Evolutionary conservation across 64 coral and sea anemone species (phyloP), one percentile per base, ranked within the genome.

Genomic region (Astreopora myriophthalma): DNA sequence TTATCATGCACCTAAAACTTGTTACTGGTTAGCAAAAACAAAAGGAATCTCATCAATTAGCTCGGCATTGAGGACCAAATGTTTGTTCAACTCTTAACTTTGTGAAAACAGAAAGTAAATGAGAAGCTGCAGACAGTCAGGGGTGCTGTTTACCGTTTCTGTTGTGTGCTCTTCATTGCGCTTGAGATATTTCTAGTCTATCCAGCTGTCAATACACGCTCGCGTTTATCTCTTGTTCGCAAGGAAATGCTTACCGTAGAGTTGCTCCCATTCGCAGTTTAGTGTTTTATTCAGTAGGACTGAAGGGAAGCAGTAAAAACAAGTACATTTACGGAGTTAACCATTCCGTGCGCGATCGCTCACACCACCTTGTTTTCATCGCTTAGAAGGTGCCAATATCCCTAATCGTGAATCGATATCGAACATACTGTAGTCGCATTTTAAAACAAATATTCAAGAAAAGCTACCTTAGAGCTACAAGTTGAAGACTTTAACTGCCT

Each of bases 381-480:
- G 33, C 30, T 23, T 32, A 62, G 51, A 14, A 55, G 48, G 52
- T 64, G 79, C 79, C 79, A 82, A 82, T 82, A 82, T 82, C 55
- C 17, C 25, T 63, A 82, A 61, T 75, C 37, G 24, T 5, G 20
- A 22, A 75, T 22, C 25, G 72, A 75, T 80, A 60, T 80, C 48
- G 48, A 80, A 80, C 48, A 58, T 33, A 34, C 26, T 58, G 28
- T 57, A 60, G 34, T 58, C 76, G 22, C 34, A 80, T 80, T 60
- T 80, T 60, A 52, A 34, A 57, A 80, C 46, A 60, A 80, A 80
- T 80, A 80, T 80, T 80, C 48, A 80, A 58, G 48, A 58, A 80
- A 80, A 34, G 76, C 76, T 80, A 60, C 46, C 76, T 80, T 80
- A 58, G 76, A 60, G 16, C 76, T 3, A 58, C 27, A 58, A 8